A percentile compares a stretch with the other conserved stretches of the same genome.
phyloP scores from a whole-genome alignment of 1,140 invertebrate species.

The Campoletis sonorensis region DNA sequence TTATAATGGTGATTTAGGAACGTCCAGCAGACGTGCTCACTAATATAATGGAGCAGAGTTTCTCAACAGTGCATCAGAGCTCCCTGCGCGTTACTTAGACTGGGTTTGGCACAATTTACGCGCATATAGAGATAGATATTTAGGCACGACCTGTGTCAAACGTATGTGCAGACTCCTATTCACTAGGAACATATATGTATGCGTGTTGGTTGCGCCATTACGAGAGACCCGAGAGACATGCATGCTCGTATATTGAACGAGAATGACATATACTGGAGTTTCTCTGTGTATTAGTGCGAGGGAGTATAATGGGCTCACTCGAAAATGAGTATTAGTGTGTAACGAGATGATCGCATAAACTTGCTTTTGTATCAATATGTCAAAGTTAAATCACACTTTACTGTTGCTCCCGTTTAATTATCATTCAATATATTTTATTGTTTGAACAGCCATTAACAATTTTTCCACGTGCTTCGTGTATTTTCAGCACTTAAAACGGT shows the following conservation, averaged over 20 bases:
- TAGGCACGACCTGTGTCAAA: not conserved
- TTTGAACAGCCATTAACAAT: too few relatives aligned
- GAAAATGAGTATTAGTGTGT: conserved; percentile 33
- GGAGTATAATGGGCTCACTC: conserved; percentile 26
- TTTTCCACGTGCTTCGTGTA: too few relatives aligned
- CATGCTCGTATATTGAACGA: conserved; percentile 24
- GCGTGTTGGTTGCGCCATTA: conserved; percentile 11
- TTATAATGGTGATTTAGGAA: conserved; percentile 41
- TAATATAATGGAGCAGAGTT: conserved; percentile 27
- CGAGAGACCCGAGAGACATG: not conserved
- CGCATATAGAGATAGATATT: conserved; percentile 19
- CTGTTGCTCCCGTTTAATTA: not conserved
- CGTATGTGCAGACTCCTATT: not conserved
- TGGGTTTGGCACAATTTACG: conserved; percentile 26
- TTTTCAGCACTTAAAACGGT: too few relatives aligned
- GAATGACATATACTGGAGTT: conserved; percentile 5
- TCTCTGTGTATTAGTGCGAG: conserved; percentile 1
- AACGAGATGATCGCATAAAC: conserved; percentile 30
- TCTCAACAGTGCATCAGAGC: conserved; percentile 26
- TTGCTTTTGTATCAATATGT: not conserved
- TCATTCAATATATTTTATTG: too few relatives aligned
- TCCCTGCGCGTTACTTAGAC: conserved; percentile 21
- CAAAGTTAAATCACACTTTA: not conserved
- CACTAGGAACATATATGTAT: not conserved
- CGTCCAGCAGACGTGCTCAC: conserved; percentile 5